These are phyloP conservation scores for Acrossocheilus wenchowensis DNA, from an alignment of 2,797 vertebrate genomes.

Conservation along the genomic window DNA sequence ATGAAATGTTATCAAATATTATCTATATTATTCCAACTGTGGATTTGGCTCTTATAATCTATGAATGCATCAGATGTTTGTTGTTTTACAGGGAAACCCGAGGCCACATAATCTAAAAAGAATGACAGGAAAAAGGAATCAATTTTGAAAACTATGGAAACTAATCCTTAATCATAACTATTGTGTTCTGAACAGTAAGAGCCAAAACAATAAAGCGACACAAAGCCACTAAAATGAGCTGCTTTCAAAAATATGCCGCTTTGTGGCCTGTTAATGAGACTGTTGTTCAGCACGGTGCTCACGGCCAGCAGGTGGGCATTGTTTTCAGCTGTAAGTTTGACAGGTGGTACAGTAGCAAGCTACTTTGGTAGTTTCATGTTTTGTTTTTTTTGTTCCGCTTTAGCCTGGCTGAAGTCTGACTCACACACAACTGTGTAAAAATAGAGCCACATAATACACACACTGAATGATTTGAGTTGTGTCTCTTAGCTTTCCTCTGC, in stretches of 20 bases:
- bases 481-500: slow-evolving; percentile 38
- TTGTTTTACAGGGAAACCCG: background rate
- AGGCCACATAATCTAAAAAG: slow-evolving; percentile 18
- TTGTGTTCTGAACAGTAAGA: background rate
- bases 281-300: slow-evolving; percentile 2
- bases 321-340: slow-evolving; percentile 50
- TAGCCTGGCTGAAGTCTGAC: slow-evolving; percentile 36
- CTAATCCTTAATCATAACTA: slow-evolving; percentile 44
- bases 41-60: background rate
- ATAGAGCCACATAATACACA: slow-evolving; percentile 46
- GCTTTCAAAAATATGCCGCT: slow-evolving; percentile 3
- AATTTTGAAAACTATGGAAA: slow-evolving; percentile 47
- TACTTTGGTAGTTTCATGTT: slow-evolving; percentile 44
- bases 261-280: slow-evolving; percentile 15
- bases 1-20: background rate
- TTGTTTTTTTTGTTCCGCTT: slow-evolving; percentile 41
- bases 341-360: slow-evolving; percentile 51
- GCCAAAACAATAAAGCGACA: slow-evolving; percentile 22
- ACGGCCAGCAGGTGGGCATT: slow-evolving; percentile 56
- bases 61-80: slow-evolving; percentile 6
- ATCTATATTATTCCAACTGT: background rate
- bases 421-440: slow-evolving; percentile 48
- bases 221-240: slow-evolving; percentile 22
- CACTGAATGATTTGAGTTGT: slow-evolving; percentile 32
- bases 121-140: slow-evolving; percentile 52